Percentiles rank a stretch among this genome's conserved stretches.
Conservation (phyloP, 2,113 vertebrate species). For the Pollachius pollachius region DNA sequence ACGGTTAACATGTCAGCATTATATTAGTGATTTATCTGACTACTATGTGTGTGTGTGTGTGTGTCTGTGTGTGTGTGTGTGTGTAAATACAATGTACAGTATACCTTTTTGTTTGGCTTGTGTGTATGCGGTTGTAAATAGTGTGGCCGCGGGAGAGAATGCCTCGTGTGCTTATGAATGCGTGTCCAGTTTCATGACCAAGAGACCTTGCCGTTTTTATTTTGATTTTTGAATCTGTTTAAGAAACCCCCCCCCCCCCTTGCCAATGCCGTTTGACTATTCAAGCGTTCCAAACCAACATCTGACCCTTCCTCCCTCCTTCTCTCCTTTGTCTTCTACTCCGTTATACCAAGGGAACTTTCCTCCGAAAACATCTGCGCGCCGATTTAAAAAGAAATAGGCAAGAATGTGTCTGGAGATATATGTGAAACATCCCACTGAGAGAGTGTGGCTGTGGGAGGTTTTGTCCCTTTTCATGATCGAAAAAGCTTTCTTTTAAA, state of each 20-base stretch:
- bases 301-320: background rate
- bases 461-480: slow-evolving; percentile 17
- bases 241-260: slow-evolving; percentile 1
- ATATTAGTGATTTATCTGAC: slow-evolving; percentile 59
- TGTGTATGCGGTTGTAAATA: slow-evolving; percentile 69
- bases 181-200: slow-evolving; percentile 49
- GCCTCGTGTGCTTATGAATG: slow-evolving; percentile 34
- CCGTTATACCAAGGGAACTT: background rate
- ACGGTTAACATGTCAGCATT: slow-evolving; percentile 52
- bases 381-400: background rate
- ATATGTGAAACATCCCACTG: no score
- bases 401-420: no score
- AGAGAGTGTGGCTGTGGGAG: no score
- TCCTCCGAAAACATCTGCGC: no score
- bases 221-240: slow-evolving; percentile 22
- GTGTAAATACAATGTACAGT: slow-evolving; percentile 68
- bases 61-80: slow-evolving; percentile 19
- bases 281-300: background rate
- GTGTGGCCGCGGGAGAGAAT: slow-evolving; percentile 42
- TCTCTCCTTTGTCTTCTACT: background rate
- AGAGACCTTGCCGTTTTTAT: slow-evolving; percentile 36
- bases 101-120: slow-evolving; percentile 50
- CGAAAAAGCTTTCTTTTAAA: background rate
- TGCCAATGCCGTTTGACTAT: background rate
- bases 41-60: slow-evolving; percentile 39